Evolutionary conservation across 2,888 invertebrate genomes (phyloP).

Genomic region (Leptogaster cylindrica): DNA sequence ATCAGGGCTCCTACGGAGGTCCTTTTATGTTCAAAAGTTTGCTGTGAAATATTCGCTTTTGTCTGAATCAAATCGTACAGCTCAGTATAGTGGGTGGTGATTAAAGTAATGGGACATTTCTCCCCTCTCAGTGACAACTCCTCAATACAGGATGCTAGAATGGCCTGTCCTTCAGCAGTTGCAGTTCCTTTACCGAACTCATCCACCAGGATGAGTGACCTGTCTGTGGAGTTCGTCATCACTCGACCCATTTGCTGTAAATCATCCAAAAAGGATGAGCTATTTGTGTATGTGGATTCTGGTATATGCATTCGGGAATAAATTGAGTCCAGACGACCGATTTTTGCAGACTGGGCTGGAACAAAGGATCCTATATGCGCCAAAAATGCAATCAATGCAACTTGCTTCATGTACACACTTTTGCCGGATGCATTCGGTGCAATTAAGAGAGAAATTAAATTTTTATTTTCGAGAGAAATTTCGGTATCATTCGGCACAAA

Average conservation of each 20-base stretch:
- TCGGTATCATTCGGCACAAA: slow-evolving; percentile 46
- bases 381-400: slow-evolving; percentile 79
- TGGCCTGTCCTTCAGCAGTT: slow-evolving; percentile 75
- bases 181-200: slow-evolving; percentile 89
- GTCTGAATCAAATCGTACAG: slow-evolving; percentile 66
- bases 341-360: slow-evolving; percentile 76
- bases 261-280: slow-evolving; percentile 87
- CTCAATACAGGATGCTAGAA: slow-evolving; percentile 73
- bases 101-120: slow-evolving; percentile 74
- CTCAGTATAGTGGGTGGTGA: slow-evolving; percentile 80
- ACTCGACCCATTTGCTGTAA: slow-evolving; percentile 73
- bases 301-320: slow-evolving; percentile 76
- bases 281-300: slow-evolving; percentile 78
- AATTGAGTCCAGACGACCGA: slow-evolving; percentile 76
- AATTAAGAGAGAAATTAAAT: slow-evolving; percentile 77
- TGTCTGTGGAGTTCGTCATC: slow-evolving; percentile 69
- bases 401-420: slow-evolving; percentile 88
- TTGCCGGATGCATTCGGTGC: slow-evolving; percentile 94
- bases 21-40: slow-evolving; percentile 31
- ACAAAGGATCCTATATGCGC: slow-evolving; percentile 90
- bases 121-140: slow-evolving; percentile 68
- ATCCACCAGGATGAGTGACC: slow-evolving; percentile 81
- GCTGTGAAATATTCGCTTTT: neutral
- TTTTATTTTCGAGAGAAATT: slow-evolving; percentile 54
- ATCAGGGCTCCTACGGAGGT: slow-evolving; percentile 10